phyloP scores from a whole-genome alignment of 2,888 invertebrate genomes.

The Timandra comae region DNA sequence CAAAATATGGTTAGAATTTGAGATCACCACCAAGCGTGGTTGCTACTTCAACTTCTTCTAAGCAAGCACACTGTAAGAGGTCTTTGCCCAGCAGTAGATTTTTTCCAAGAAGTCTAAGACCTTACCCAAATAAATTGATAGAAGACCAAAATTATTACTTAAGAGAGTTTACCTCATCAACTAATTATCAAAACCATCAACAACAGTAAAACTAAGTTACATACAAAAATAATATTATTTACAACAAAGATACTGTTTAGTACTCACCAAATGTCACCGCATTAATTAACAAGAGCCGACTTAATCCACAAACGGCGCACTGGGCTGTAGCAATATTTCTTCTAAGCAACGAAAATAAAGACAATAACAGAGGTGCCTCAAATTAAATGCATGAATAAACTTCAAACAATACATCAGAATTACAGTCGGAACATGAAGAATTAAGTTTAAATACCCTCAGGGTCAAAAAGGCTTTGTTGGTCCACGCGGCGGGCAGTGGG shows the following conservation, averaged over 20 bases:
- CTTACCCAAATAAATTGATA: too few species aligned
- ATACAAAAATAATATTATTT: neutral
- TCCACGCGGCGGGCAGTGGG: slow-evolving; percentile 17
- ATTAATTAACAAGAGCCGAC: neutral
- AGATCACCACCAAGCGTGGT: too few species aligned
- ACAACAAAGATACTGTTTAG: too few species aligned
- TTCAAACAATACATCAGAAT: slow-evolving; percentile 28
- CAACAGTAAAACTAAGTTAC: neutral
- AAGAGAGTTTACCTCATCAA: too few species aligned
- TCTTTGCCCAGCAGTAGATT: too few species aligned
- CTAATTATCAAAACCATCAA: neutral
- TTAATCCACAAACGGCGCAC: slow-evolving; percentile 1
- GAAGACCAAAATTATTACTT: too few species aligned
- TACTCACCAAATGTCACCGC: too few species aligned
- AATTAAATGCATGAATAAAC: slow-evolving; percentile 23
- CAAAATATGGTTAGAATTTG: too few species aligned
- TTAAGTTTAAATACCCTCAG: slow-evolving; percentile 31
- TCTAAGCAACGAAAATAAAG: slow-evolving; percentile 16
- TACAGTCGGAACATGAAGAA: slow-evolving; percentile 28
- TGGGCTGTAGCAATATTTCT: slow-evolving; percentile 17
- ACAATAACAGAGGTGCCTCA: slow-evolving; percentile 16
- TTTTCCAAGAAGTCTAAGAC: too few species aligned
- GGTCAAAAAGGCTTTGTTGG: slow-evolving; percentile 28
- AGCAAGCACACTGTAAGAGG: too few species aligned
- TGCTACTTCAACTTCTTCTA: too few species aligned